phyloP scores from a whole-genome alignment of 2,797 vertebrate species.

The Sternarchorhynchus goeldii region DNA sequence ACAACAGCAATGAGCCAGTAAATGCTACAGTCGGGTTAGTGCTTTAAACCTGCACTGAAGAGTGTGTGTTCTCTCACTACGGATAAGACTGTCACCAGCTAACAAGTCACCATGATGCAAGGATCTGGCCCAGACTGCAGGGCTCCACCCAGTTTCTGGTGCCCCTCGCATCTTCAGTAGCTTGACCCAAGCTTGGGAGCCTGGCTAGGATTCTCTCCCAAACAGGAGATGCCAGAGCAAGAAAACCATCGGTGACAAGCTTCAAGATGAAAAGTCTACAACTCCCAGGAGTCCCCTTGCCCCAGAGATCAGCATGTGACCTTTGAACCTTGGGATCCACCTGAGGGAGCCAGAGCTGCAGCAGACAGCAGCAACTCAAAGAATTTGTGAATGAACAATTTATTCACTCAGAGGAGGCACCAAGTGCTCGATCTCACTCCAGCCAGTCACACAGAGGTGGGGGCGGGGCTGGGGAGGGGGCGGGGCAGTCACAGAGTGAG shows the following conservation, averaged over 20 bases:
- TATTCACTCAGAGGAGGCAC: constrained; percentile 53
- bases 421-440: constrained; percentile 40
- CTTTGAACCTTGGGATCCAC: neutral
- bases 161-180: neutral
- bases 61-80: too few relatives aligned
- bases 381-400: constrained; percentile 79
- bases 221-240: neutral
- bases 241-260: too few relatives aligned
- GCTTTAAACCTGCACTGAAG: too few relatives aligned
- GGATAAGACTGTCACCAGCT: too few relatives aligned
- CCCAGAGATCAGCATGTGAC: neutral
- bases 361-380: constrained; percentile 57
- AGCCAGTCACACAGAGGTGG: constrained; percentile 28
- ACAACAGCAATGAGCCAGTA: too few relatives aligned
- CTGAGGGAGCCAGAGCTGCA: neutral
- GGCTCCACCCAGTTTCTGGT: too few relatives aligned
- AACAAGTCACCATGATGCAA: too few relatives aligned
- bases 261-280: neutral
- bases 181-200: neutral
- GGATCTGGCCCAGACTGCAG: too few relatives aligned
- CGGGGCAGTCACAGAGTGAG: constrained; percentile 20
- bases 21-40: too few relatives aligned
- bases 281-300: neutral
- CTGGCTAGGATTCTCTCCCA: constrained; percentile 6
- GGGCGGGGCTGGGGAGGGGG: neutral